Percentiles rank a stretch among this genome's conserved stretches.
phyloP scores from a whole-genome alignment of 2,113 vertebrate species.

The Carlito syrichta region DNA sequence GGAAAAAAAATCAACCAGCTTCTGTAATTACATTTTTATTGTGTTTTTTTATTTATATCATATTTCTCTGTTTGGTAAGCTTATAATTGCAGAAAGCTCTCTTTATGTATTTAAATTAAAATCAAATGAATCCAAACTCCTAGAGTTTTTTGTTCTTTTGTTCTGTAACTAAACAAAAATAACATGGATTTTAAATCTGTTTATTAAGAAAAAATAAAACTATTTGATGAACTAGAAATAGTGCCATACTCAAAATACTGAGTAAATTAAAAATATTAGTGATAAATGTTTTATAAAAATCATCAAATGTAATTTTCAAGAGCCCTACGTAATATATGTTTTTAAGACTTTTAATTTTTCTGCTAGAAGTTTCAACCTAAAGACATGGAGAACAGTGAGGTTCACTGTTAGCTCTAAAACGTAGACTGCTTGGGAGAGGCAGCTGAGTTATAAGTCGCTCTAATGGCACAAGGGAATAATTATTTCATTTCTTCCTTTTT shows the following conservation, averaged over 20 bases:
- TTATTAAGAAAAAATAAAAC: not conserved
- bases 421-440: not conserved
- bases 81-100: slow-evolving; percentile 46
- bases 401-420: not conserved
- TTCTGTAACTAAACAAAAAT: not conserved
- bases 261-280: not conserved
- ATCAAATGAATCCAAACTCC: not conserved
- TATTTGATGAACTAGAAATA: not conserved
- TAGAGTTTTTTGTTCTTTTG: slow-evolving; percentile 12
- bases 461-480: fast-evolving
- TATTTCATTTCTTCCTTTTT: not conserved
- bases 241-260: not conserved
- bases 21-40: slow-evolving; percentile 64
- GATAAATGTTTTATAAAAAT: not conserved
- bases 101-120: slow-evolving; percentile 49
- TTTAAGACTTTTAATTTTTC: not conserved
- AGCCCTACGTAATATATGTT: not conserved
- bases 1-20: slow-evolving; percentile 1
- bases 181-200: not conserved
- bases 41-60: slow-evolving; percentile 53
- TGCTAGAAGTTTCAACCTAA: not conserved
- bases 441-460: not conserved
- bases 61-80: slow-evolving; percentile 44
- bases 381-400: not conserved
- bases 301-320: not conserved